phyloP scores from a whole-genome alignment of 2,113 vertebrate species.

The Odontophorus gujanensis region DNA sequence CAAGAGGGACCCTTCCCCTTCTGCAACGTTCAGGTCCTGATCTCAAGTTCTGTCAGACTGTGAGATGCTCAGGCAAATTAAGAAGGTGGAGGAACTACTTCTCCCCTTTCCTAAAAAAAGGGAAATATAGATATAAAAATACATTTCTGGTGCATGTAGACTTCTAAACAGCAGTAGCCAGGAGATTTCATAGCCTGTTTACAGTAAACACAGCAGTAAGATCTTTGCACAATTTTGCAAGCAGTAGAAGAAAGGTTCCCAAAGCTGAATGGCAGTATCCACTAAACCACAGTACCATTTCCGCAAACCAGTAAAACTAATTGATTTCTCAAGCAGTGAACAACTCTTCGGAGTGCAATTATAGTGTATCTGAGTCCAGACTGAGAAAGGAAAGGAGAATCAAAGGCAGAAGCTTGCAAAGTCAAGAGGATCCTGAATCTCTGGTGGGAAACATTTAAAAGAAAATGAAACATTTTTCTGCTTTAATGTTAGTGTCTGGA shows the following conservation, averaged over 20 bases:
- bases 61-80: neutral
- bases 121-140: neutral
- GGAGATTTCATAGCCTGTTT: neutral
- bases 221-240: neutral
- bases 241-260: neutral
- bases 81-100: neutral
- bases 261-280: neutral
- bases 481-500: neutral
- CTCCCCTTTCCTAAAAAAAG: neutral
- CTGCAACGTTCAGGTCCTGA: neutral
- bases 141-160: neutral
- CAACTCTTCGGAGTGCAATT: neutral
- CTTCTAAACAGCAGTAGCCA: neutral
- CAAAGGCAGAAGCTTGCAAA: neutral
- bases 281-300: neutral
- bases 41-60: neutral
- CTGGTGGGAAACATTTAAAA: neutral
- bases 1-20: neutral
- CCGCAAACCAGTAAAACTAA: neutral
- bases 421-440: neutral
- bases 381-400: neutral
- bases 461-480: neutral
- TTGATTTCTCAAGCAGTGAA: neutral
- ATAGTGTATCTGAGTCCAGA: neutral
- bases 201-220: neutral